Evolutionary conservation across 2,113 vertebrate species (phyloP).

Genomic region (Periophthalmus modestus): DNA sequence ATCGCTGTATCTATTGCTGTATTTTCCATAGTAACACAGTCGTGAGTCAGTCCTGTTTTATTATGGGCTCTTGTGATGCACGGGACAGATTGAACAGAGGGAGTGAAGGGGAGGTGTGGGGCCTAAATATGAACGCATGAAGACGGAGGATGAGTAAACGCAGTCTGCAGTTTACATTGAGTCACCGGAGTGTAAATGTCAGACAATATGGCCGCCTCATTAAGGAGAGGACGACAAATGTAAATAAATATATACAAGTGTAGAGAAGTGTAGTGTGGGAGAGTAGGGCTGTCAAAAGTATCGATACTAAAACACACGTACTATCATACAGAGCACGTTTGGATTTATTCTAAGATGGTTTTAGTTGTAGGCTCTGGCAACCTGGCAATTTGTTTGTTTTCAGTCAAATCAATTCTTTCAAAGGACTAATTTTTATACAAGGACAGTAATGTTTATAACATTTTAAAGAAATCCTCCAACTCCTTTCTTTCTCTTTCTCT

Average conservation of each 20-base stretch:
- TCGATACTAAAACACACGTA: too few relatives aligned
- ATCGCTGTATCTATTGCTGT: constrained; percentile 15
- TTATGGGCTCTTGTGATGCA: constrained; percentile 15
- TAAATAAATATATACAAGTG: neutral
- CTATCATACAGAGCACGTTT: too few relatives aligned
- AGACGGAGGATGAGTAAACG: neutral
- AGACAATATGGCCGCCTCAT: neutral
- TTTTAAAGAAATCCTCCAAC: neutral
- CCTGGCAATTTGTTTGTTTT: too few relatives aligned
- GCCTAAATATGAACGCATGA: constrained; percentile 12
- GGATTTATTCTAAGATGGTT: too few relatives aligned
- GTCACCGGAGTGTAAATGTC: neutral
- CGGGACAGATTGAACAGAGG: neutral
- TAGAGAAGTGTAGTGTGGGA: neutral
- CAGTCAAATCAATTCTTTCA: too few relatives aligned
- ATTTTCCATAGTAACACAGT: neutral
- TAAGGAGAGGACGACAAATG: neutral
- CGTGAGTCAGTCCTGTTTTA: constrained; percentile 20
- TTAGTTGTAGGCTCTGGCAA: too few relatives aligned
- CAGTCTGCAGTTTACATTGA: neutral
- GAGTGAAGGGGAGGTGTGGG: neutral
- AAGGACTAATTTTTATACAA: too few relatives aligned
- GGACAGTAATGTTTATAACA: too few relatives aligned
- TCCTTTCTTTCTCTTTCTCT: neutral
- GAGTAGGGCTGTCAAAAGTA: too few relatives aligned